These are phyloP conservation scores for Ormia ochracea DNA, from an alignment of 2,888 invertebrate species.

Conservation along the genomic window DNA sequence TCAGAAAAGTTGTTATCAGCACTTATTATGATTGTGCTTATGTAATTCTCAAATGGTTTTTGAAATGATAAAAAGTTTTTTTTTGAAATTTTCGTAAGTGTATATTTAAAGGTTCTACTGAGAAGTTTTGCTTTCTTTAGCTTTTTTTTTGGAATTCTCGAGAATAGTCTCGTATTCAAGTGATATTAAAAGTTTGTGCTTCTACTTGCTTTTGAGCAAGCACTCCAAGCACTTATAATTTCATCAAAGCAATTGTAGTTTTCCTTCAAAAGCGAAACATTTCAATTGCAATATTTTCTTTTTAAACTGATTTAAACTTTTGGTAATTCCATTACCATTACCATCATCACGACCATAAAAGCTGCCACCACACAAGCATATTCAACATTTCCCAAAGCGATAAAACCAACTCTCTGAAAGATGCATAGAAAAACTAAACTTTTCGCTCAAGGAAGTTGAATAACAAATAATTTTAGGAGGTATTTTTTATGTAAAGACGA, in stretches of 20 bases:
- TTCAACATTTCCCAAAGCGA: not conserved
- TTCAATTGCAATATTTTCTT: conserved; percentile 16
- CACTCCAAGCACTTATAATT: not conserved
- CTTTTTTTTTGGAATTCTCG: not conserved
- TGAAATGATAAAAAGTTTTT: too few species aligned
- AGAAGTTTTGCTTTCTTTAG: not conserved
- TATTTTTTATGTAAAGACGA: not conserved
- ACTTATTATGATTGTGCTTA: too few species aligned
- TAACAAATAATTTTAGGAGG: conserved; percentile 51
- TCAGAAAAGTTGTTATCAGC: too few species aligned
- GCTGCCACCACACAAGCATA: conserved; percentile 14
- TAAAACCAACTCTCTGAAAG: not conserved
- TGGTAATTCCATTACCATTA: not conserved
- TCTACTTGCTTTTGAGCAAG: not conserved
- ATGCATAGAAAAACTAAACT: not conserved
- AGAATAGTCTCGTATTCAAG: not conserved
- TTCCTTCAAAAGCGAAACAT: not conserved
- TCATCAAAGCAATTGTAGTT: not conserved
- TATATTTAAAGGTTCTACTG: too few species aligned
- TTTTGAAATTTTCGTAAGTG: too few species aligned
- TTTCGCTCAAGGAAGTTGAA: conserved; percentile 59
- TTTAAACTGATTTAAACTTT: not conserved
- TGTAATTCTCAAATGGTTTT: too few species aligned
- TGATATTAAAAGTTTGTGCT: not conserved
- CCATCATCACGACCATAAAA: not conserved